Conservation (phyloP, 2,113 vertebrate species). For the Brachypodius melanocephalos region DNA sequence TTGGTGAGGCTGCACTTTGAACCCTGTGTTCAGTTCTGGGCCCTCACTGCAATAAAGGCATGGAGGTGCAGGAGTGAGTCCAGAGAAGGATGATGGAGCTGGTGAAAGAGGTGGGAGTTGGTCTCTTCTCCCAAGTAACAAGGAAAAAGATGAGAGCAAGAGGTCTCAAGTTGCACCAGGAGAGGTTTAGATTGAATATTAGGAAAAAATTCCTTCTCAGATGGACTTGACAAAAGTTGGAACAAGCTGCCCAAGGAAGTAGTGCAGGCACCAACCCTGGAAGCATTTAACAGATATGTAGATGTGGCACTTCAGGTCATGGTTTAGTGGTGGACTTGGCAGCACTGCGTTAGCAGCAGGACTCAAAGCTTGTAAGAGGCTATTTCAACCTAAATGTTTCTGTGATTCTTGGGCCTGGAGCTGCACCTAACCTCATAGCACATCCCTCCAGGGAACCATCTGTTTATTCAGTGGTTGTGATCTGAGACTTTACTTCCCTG, state of each 20-base stretch:
- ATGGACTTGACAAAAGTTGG: fast-evolving
- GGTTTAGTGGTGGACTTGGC: background rate
- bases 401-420: background rate
- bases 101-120: background rate
- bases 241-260: background rate
- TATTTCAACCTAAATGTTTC: background rate
- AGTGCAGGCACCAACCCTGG: background rate
- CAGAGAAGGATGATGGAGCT: background rate
- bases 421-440: background rate
- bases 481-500: background rate
- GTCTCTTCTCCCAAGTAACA: background rate
- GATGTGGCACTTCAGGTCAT: background rate
- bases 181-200: background rate
- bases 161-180: fast-evolving
- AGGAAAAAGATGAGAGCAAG: background rate
- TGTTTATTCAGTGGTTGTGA: background rate
- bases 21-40: background rate
- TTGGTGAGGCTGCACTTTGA: fast-evolving
- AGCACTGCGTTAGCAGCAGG: background rate
- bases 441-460: background rate
- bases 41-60: too few relatives aligned
- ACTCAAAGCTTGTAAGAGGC: background rate
- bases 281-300: fast-evolving
- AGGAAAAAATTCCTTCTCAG: background rate
- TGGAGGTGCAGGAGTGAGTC: background rate